A percentile compares a stretch with the other conserved stretches of the same genome.
phyloP scores from a whole-genome alignment of 2,797 vertebrate genomes.

The Adelosebastes latens region DNA sequence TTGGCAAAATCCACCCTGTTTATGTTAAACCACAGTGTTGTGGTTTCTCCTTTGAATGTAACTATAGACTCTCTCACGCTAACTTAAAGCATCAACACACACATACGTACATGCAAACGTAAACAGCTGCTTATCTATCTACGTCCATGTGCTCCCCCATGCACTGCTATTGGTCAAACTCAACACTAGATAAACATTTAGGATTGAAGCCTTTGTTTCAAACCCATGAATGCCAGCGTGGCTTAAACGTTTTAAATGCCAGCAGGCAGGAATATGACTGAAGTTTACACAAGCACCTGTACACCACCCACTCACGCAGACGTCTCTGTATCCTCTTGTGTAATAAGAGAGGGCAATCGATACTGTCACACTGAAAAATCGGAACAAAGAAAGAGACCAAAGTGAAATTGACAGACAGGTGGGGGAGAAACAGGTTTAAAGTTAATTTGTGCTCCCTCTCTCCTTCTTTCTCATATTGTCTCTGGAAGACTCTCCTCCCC shows the following conservation, averaged over 20 bases:
- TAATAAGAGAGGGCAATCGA: conserved; percentile 76
- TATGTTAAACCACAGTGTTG: conserved; percentile 34
- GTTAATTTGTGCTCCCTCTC: conserved; percentile 73
- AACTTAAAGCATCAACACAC: conserved; percentile 14
- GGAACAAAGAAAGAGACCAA: conserved; percentile 69
- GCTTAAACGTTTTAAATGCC: not conserved
- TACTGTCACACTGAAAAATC: conserved; percentile 71
- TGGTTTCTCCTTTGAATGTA: conserved; percentile 20
- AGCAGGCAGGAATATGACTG: conserved; percentile 26
- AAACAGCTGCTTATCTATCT: not conserved
- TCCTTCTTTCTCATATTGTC: conserved; percentile 73
- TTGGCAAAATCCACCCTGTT: conserved; percentile 40
- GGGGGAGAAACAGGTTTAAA: conserved; percentile 79
- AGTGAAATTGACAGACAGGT: conserved; percentile 81
- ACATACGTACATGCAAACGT: not conserved
- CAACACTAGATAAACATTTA: not conserved
- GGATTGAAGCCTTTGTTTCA: not conserved
- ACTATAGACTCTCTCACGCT: conserved; percentile 17
- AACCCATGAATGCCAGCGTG: not conserved
- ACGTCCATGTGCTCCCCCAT: not conserved
- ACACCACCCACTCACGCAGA: conserved; percentile 44
- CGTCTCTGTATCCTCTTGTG: conserved; percentile 67
- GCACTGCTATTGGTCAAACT: not conserved
- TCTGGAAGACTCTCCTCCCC: conserved; percentile 48
- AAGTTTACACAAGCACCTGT: conserved; percentile 44